A percentile compares a stretch with the other conserved stretches of the same genome.
Conservation (phyloP, 2,888 invertebrate genomes). For the Zygaena filipendulae region DNA sequence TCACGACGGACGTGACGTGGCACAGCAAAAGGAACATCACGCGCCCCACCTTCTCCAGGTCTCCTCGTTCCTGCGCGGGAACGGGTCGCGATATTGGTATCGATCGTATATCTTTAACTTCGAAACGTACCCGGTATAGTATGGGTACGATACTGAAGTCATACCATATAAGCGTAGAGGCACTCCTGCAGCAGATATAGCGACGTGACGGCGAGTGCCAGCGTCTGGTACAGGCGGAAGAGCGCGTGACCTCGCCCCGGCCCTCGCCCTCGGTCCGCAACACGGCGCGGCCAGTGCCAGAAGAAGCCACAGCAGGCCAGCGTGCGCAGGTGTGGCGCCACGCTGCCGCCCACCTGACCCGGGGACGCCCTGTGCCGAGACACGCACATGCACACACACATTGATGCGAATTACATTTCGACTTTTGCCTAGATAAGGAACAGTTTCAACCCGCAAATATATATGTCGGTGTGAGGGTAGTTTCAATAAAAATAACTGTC, state of each 20-base stretch:
- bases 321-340: conserved; percentile 26
- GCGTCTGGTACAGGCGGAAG: conserved; percentile 23
- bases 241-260: conserved; percentile 6
- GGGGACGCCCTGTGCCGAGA: conserved; percentile 15
- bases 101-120: too few relatives aligned
- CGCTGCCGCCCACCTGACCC: conserved; percentile 19
- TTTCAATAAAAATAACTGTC: too few relatives aligned
- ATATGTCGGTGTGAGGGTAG: too few relatives aligned
- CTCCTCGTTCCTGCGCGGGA: conserved; percentile 27
- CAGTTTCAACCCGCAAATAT: not conserved
- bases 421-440: not conserved
- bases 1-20: conserved; percentile 47
- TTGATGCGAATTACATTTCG: not conserved
- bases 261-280: not conserved
- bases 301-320: conserved; percentile 23
- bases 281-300: conserved; percentile 13
- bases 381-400: too few relatives aligned
- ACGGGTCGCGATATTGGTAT: too few relatives aligned
- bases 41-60: conserved; percentile 44
- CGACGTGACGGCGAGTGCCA: conserved; percentile 24
- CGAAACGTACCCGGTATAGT: not conserved
- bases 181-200: conserved; percentile 32
- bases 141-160: not conserved
- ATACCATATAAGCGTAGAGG: conserved; percentile 33
- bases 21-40: conserved; percentile 56